Evolutionary conservation across 2,113 vertebrate species (phyloP), one percentile per base, ranked within the genome.

Genomic region (Brachyhypopomus gauderio): DNA sequence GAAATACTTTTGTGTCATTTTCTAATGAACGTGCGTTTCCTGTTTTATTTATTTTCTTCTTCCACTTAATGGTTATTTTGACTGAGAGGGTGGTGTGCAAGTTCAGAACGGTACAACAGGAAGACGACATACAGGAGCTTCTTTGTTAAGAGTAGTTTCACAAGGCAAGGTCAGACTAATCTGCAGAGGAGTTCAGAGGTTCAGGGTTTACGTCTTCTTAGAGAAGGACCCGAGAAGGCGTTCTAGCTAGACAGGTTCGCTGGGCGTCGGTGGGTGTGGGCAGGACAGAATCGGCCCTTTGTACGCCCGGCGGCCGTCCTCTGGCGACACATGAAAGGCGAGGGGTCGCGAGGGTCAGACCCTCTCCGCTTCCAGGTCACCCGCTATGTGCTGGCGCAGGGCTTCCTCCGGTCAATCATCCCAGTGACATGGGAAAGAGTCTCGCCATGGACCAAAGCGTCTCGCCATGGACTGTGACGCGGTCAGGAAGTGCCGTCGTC

Each of bases 251-350:
- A 72, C 79, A 86, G 80, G 70, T 82, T 78, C 58, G 76, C 60
- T 48, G 58, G 60, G 36, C 27, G 27, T 72, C 48, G 12, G 45
- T 19, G 45, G 16, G 67, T 17, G 56, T 56, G 52, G 22, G 38
- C 27, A 67, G 55, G 45, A n/a, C 36, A 77, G 22, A 88, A 87
- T 86, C 67, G 52, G 55, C 74, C 85, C 72, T 75, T 71, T 88
- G 78, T 88, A 83, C 87, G 74, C 75, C 30, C 78, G 19, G 84
- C 82, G 77, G 64, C 85, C 88, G 91, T 92, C 91, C 90, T 89
- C 87, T 88, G 80, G 82, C 76, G 87, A 84, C 78, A 52, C 66
- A 78, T 84, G 67, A 77, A 64, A 87, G 84, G 85, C 86, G 78
- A 83, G 83, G 82, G 87, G 88, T 88, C 86, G 83, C 34, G 30